Base-by-base conservation (phyloP, 2,797 vertebrate species). In the Eleutherodactylus coqui region DNA sequence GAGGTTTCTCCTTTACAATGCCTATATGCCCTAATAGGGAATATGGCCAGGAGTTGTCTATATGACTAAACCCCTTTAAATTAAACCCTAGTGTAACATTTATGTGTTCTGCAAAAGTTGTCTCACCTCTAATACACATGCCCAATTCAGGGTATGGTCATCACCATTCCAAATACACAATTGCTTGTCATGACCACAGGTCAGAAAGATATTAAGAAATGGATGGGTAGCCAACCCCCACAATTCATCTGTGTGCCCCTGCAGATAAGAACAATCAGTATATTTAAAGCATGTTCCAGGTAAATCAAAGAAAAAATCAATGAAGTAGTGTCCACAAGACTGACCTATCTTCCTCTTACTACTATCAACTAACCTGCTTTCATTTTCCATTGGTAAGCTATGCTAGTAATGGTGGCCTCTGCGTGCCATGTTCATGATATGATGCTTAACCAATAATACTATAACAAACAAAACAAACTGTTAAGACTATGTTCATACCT, bases 231-330 rank as follows among this genome's bases (percentile, higher is more conserved):
- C 96, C 89, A 98, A 89, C 0, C 97, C 97, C 97, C 97, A 98
- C 91, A 97, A 95, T 90, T 98, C 97, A 69, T 97, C 97, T 0
- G 96, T 95, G 87, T 98, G 97, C 10, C 97, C 97, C 97, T 97
- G 86, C 5, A 58, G 34, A 29, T 10, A 72, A 24, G 29, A 5
- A 58, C 45, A 38, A 38, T 36, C 14, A 38, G 32, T 29, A 29
- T 14, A 62, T 32, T n/a, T n/a, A 27, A 58, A 27, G 53, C 0
- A 34, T 29, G 13, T 60, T 38, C 34, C 34, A 36, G 16, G 36
- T 21, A 70, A 38, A 34, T 7, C 14, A 34, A 64, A 64, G 4
- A 34, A 34, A 17, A 64, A 3, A 64, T 17, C 60, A 17, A 17
- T n/a, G 6, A n/a, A n/a, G n/a, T n/a, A n/a, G n/a, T n/a, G n/a